Evolutionary conservation across 2,888 invertebrate species (phyloP).

Genomic region (Patella caerulea): DNA sequence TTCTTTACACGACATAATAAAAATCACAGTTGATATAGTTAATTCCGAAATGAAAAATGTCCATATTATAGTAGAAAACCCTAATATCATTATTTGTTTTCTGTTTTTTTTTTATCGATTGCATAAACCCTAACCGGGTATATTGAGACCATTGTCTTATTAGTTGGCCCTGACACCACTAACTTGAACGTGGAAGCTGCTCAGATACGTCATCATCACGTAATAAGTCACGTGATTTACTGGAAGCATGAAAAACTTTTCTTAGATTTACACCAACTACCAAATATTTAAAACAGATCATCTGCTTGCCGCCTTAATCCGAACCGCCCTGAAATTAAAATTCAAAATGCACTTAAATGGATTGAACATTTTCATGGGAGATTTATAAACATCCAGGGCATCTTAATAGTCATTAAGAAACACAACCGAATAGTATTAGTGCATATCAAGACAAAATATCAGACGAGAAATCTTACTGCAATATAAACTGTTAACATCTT

Average conservation of each 20-base stretch:
- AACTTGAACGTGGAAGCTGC: slow-evolving; percentile 8
- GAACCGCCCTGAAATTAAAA: neutral
- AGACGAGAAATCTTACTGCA: too few species aligned
- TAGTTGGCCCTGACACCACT: neutral
- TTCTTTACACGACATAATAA: too few species aligned
- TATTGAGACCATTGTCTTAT: neutral
- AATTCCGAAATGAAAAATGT: too few species aligned
- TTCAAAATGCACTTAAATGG: neutral
- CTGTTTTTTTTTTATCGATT: neutral
- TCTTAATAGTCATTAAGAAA: too few species aligned
- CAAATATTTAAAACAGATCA: neutral
- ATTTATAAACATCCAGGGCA: too few species aligned
- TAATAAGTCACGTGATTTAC: slow-evolving; percentile 2
- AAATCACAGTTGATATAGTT: too few species aligned
- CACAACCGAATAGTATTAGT: too few species aligned
- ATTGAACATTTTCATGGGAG: too few species aligned
- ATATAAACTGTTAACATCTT: too few species aligned
- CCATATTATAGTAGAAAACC: too few species aligned
- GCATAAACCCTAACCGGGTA: slow-evolving; percentile 5
- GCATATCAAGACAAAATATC: too few species aligned
- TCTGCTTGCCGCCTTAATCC: slow-evolving; percentile 2
- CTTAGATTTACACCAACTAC: neutral
- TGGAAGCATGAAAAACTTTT: slow-evolving; percentile 2
- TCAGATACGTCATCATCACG: slow-evolving; percentile 7
- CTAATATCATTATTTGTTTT: too few species aligned